Evolutionary conservation across 2,888 invertebrate genomes (phyloP).

Genomic region (Erebia ligea): DNA sequence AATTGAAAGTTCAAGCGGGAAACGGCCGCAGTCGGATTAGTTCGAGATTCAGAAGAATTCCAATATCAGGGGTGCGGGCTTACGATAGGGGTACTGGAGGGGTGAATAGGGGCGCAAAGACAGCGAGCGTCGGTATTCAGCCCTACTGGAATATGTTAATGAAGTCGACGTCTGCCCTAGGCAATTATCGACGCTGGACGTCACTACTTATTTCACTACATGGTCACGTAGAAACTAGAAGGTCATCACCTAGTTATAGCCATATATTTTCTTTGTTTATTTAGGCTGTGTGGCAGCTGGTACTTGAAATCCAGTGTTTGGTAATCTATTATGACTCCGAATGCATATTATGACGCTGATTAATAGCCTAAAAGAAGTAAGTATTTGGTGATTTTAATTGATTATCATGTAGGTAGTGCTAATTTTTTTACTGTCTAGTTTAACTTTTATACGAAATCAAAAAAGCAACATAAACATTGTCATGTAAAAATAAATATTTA

Average conservation of each 20-base stretch:
- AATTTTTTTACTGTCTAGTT: no score
- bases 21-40: slow-evolving; percentile 60
- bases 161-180: slow-evolving; percentile 29
- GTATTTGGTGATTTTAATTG: no score
- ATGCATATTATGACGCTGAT: no score
- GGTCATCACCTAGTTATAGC: not conserved
- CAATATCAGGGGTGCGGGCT: slow-evolving; percentile 67
- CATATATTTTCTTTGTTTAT: no score
- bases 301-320: no score
- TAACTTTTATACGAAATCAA: no score
- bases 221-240: not conserved
- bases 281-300: no score
- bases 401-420: no score
- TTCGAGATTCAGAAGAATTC: slow-evolving; percentile 78
- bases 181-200: slow-evolving; percentile 23
- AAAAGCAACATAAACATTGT: no score
- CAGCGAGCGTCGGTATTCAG: slow-evolving; percentile 39
- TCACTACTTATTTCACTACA: slow-evolving; percentile 5
- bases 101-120: slow-evolving; percentile 52
- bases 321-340: no score
- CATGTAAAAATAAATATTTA: no score
- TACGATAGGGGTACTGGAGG: slow-evolving; percentile 47
- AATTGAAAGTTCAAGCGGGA: slow-evolving; percentile 62
- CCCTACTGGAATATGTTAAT: slow-evolving; percentile 76
- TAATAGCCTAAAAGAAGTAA: no score